Evolutionary conservation across 1,140 invertebrate species (phyloP), one percentile per base, ranked within the genome.

Genomic region (Oryctes rhinoceros): DNA sequence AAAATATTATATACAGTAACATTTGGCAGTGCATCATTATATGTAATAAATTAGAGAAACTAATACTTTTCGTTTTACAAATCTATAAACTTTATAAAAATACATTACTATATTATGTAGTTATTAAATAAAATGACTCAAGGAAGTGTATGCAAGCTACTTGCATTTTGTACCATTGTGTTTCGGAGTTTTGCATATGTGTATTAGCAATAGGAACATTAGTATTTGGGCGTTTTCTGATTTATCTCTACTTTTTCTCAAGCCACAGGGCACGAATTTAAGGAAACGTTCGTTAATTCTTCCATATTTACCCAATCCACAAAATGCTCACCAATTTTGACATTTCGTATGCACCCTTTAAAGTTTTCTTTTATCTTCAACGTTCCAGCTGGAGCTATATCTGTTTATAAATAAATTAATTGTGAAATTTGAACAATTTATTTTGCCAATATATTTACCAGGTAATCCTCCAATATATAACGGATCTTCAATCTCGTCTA

Each of bases 341-440:
- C 90, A 85, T 97, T 96, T 62, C 94, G 90, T 84, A 98, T 95
- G 89, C 97, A 98, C 9, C 97, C 97, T 85, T 94, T 95, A 88
- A 98, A 98, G 85, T 96, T 96, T 81, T 96, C 94, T 83, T 90
- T 90, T 62, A 89, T 92, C 84, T 90, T 89, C 76, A 93, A 87
- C 35, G 92, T 95, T 82, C 91, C 93, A 84, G 88, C 92, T 78
- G 90, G 91, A 80, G 92, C 93, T 82, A 91, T 88, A 81, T 92
- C 94, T 95, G 83, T 79, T 89, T 47, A 10, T 18, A 65, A 76
- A 47, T 11, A n/a, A 10, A 37, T 47, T 44, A 13, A 18, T 44
- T n/a, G 18, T 0, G 44, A 71, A 30, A 5, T 30, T 30, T 30
- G 44, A 37, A 24, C 37, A 75, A 59, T 62, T 76, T 53, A 75